These are phyloP conservation scores for Dendropsophus ebraccatus DNA, from an alignment of 2,113 vertebrate genomes.

Conservation along the genomic window DNA sequence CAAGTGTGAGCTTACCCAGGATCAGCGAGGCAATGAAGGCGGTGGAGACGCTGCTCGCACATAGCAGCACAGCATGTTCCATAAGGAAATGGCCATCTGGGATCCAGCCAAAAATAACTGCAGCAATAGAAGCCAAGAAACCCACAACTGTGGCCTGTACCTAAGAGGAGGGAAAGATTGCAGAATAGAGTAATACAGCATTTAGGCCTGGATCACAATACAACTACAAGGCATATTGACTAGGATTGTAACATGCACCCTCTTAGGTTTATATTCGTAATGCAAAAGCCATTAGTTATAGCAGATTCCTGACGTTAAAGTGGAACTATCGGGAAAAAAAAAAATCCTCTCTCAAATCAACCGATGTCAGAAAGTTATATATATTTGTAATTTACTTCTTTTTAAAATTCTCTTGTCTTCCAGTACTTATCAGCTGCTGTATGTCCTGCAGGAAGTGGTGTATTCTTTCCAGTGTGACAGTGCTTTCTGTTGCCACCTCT, in stretches of 20 bases:
- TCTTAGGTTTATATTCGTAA: no score
- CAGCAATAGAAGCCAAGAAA: conserved; percentile 94
- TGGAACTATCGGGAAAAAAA: no score
- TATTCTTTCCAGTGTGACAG: no score
- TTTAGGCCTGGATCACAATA: neutral
- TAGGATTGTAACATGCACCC: neutral
- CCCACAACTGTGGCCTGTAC: conserved; percentile 98
- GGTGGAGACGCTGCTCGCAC: conserved; percentile 95
- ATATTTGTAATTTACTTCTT: no score
- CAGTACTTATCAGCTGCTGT: no score
- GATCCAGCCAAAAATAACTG: conserved; percentile 96
- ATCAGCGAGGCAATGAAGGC: conserved; percentile 96
- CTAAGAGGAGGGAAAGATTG: conserved; percentile 69
- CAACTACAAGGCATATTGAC: neutral
- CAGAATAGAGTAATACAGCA: neutral
- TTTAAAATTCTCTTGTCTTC: no score
- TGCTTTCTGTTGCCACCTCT: no score
- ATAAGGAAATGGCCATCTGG: conserved; percentile 92
- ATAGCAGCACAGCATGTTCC: conserved; percentile 89
- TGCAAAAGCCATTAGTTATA: neutral
- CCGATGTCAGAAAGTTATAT: no score
- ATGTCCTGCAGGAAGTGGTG: no score
- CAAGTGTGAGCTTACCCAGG: conserved; percentile 78
- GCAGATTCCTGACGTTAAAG: neutral
- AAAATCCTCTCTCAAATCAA: no score